Conservation (phyloP, 2,797 vertebrate genomes). For the Ciconia nigra region DNA sequence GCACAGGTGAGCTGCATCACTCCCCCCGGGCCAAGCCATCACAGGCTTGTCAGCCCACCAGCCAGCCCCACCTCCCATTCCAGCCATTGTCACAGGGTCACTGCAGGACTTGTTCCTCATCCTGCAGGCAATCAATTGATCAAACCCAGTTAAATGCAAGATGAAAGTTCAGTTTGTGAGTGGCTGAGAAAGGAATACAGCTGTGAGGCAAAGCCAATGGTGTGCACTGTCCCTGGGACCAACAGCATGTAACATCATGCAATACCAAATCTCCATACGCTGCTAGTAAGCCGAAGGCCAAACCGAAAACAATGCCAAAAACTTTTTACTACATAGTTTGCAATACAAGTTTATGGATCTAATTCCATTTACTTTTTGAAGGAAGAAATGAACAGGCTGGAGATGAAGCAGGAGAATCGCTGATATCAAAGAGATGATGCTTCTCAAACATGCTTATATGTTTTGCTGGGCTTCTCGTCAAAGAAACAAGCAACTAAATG, state of each 20-base stretch:
- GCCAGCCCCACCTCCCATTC: not conserved
- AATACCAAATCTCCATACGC: not conserved
- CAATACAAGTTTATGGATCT: not conserved
- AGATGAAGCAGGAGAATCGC: not conserved
- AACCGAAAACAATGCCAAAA: not conserved
- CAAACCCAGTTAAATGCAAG: not conserved
- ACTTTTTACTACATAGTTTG: not conserved
- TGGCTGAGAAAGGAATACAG: not conserved
- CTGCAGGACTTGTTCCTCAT: not conserved
- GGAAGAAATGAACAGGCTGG: not conserved
- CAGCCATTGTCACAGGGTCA: not conserved
- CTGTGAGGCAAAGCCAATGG: not conserved
- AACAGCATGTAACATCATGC: fast-evolving
- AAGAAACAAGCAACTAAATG: not conserved
- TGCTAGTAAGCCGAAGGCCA: not conserved
- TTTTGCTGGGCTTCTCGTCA: not conserved
- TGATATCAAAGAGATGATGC: not conserved
- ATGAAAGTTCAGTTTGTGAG: not conserved
- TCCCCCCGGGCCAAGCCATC: not conserved
- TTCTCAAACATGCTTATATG: not conserved
- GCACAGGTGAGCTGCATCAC: not conserved
- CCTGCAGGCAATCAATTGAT: not conserved
- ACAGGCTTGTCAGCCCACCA: not conserved
- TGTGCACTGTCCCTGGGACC: not conserved
- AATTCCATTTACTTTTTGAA: not conserved